phyloP scores from a whole-genome alignment of 2,797 vertebrate species.

The Todus mexicanus region DNA sequence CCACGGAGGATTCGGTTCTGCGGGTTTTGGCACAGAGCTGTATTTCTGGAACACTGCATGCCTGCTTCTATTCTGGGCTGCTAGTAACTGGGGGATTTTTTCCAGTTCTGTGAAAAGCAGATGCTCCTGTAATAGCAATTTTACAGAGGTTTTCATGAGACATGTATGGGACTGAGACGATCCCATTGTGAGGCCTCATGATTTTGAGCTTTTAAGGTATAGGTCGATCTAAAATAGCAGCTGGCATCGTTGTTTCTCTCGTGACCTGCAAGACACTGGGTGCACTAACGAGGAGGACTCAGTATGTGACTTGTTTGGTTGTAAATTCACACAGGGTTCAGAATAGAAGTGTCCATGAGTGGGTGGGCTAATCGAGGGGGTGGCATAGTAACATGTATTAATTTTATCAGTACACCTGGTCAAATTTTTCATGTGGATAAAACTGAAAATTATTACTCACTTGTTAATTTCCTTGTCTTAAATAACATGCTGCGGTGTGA shows the following conservation, averaged over 20 bases:
- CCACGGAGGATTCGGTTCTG: not conserved
- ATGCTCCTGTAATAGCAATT: not conserved
- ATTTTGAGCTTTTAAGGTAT: not conserved
- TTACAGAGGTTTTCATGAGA: not conserved
- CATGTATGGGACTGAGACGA: not conserved
- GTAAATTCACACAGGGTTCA: not conserved
- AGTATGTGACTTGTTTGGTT: not conserved
- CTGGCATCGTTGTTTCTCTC: not conserved
- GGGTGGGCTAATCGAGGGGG: too few species aligned
- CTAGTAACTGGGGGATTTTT: not conserved
- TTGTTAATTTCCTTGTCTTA: not conserved
- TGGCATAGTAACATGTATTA: fast-evolving
- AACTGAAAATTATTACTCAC: not conserved
- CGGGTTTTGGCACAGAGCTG: not conserved
- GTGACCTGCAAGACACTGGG: not conserved
- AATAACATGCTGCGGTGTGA: not conserved
- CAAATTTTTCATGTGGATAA: not conserved
- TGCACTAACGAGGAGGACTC: not conserved
- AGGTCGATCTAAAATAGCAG: not conserved
- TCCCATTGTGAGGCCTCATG: not conserved
- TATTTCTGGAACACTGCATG: not conserved
- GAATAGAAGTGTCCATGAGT: not conserved
- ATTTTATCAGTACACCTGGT: not conserved
- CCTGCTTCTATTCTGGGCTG: not conserved
- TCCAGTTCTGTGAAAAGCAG: not conserved